These are phyloP conservation scores for Aurelia sp. DNA, from an alignment of 30 jellyfish, hydroid and myxozoan species.

Conservation along the genomic window DNA sequence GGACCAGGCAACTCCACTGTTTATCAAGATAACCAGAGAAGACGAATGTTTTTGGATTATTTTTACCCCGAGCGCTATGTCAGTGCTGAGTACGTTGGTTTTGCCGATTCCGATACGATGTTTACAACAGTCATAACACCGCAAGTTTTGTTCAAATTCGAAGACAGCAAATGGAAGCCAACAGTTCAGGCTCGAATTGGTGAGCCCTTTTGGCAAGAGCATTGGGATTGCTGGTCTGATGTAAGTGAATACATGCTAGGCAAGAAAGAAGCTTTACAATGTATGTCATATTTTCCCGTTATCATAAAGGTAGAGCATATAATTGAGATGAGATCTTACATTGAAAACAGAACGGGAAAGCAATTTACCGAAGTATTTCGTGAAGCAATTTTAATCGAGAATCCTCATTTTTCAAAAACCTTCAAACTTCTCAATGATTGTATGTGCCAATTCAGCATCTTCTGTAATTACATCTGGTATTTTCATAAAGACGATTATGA, in stretches of 20 bases:
- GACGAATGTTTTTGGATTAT: slow-evolving; percentile 28
- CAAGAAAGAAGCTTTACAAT: too few relatives aligned
- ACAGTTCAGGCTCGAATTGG: background rate
- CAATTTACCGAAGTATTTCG: slow-evolving; percentile 25
- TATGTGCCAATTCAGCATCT: background rate
- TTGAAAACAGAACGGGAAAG: slow-evolving; percentile 24
- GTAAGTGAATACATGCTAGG: slow-evolving; percentile 5
- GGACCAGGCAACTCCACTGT: slow-evolving; percentile 11
- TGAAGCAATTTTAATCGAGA: background rate
- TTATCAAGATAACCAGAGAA: background rate
- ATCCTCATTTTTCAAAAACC: background rate
- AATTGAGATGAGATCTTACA: slow-evolving; percentile 24
- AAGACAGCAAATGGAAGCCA: background rate
- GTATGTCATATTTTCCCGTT: background rate
- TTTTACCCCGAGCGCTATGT: background rate
- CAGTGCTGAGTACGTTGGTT: slow-evolving; percentile 44
- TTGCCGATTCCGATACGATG: slow-evolving; percentile 48
- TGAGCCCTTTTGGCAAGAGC: slow-evolving; percentile 3
- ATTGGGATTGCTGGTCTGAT: background rate
- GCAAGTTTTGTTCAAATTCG: background rate
- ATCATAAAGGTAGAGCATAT: slow-evolving; percentile 30
- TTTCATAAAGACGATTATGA: background rate
- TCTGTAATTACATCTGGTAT: slow-evolving; percentile 44
- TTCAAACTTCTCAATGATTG: background rate
- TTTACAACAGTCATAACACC: slow-evolving; percentile 58